Conservation (phyloP, 2,888 invertebrate genomes). For the Synanthedon myopaeformis region DNA sequence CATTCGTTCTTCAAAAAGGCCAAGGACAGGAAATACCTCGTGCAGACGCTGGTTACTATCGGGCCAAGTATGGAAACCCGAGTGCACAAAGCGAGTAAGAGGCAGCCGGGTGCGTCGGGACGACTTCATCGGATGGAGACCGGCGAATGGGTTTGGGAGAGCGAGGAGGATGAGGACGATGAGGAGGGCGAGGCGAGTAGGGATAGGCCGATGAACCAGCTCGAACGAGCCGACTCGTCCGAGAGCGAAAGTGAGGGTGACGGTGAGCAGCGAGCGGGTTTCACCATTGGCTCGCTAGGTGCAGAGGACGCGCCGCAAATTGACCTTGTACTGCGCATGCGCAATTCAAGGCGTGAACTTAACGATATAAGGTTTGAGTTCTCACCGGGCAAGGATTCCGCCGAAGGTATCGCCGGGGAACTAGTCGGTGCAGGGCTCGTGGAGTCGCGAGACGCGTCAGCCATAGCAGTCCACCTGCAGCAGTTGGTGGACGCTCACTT, state of each 20-base stretch:
- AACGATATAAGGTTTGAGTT: constrained; percentile 99
- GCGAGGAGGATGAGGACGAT: constrained; percentile 86
- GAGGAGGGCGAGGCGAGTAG: constrained; percentile 62
- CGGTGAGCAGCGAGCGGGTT: constrained; percentile 22
- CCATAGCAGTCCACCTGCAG: constrained; percentile 94
- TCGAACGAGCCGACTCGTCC: constrained; percentile 71
- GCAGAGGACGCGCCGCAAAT: constrained; percentile 69
- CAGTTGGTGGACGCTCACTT: constrained; percentile 80
- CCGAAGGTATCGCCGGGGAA: constrained; percentile 97
- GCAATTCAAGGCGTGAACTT: constrained; percentile 91
- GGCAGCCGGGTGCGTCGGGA: constrained; percentile 89
- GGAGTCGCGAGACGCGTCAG: constrained; percentile 88
- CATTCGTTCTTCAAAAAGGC: constrained; percentile 99
- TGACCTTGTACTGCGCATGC: constrained; percentile 89
- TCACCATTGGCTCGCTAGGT: constrained; percentile 44
- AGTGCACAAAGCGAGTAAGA: constrained; percentile 86
- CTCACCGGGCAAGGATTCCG: constrained; percentile 89
- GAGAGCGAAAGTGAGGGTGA: constrained; percentile 68
- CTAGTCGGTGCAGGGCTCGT: constrained; percentile 96
- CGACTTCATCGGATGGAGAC: constrained; percentile 92
- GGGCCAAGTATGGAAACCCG: constrained; percentile 93
- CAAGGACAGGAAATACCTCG: constrained; percentile 91
- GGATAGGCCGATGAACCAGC: constrained; percentile 73
- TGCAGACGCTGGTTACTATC: constrained; percentile 86
- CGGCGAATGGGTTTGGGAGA: constrained; percentile 99